Conservation (phyloP, 2,888 invertebrate genomes). For the Notodonta dromedarius region DNA sequence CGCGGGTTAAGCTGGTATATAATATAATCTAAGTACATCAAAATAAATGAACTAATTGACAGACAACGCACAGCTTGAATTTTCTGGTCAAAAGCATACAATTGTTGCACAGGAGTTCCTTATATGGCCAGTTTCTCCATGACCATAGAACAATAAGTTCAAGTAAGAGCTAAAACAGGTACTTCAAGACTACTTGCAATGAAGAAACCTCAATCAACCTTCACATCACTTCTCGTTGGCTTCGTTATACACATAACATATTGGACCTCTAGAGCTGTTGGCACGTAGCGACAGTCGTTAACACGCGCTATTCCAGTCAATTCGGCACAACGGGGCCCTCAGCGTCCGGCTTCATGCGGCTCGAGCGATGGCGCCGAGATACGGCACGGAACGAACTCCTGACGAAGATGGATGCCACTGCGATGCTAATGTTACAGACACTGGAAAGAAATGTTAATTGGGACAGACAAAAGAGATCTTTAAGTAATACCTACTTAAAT, state of each 20-base stretch:
- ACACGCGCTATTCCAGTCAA: conserved; percentile 43
- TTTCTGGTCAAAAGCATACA: too few relatives aligned
- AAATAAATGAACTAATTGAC: too few relatives aligned
- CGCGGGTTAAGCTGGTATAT: too few relatives aligned
- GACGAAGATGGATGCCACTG: conserved; percentile 55
- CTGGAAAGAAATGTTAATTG: not conserved
- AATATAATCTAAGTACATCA: too few relatives aligned
- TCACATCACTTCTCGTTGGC: conserved; percentile 1
- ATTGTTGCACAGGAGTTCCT: too few relatives aligned
- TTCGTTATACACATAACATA: not conserved
- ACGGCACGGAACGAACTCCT: conserved; percentile 56
- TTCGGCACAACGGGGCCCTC: conserved; percentile 42
- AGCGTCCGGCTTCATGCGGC: conserved; percentile 41
- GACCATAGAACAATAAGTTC: too few relatives aligned
- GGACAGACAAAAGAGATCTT: not conserved
- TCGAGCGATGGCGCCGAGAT: conserved; percentile 61
- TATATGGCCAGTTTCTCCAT: too few relatives aligned
- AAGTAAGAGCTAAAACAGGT: too few relatives aligned
- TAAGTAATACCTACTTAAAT: too few relatives aligned
- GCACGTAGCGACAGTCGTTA: conserved; percentile 38
- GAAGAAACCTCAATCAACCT: too few relatives aligned
- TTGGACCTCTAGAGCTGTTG: conserved; percentile 11
- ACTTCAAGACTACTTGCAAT: too few relatives aligned
- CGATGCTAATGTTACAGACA: not conserved
- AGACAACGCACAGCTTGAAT: too few relatives aligned